Evolutionary conservation across 2,113 vertebrate genomes (phyloP), one percentile per base, ranked within the genome.

Genomic region (Centropristis striata): DNA sequence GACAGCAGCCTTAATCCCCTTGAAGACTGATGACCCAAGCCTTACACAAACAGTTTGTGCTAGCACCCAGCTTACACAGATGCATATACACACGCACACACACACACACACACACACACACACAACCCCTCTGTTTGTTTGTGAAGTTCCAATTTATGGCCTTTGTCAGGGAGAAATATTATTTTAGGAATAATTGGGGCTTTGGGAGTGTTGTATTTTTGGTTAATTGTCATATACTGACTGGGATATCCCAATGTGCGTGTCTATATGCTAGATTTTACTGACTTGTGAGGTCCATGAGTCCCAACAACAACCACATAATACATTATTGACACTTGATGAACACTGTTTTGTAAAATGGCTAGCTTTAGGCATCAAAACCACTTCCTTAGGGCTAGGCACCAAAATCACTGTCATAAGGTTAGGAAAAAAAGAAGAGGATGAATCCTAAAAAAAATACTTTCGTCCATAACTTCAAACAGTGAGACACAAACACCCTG

Each of bases 1-100:
- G 71, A 65, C 54, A 75, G 67, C 68, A 76, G 75, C 63, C 49
- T 73, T 85, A 86, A 90, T 86, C 70, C 53, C 66, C 70, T 80
- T 76, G 71, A 85, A 89, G 84, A 88, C 66, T 76, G 76, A 88
- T 90, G 81, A 86, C 83, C 63, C 72, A 60, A 42, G 65, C 75
- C 61, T 60, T 71, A 78, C 74, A 81, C 78, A 80, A 73, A 74
- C 71, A 75, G 61, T 75, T 77, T 68, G 64, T 73, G 54, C 39
- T 46, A 59, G 55, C 53, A 39, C 2, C 57, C 44, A 57, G 21
- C 37, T 18, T n/a, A 32, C 61, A 32, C 11, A 59, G 12, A 50
- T 18, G 78, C 25, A 60, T 4, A 39, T 8, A 55, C 72, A 66
- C 67, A 57, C 0, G 9, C 32, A 54, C 51, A 20, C 1, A 49